Conservation (phyloP, 2,113 vertebrate species). For the Neomonachus schauinslandi region DNA sequence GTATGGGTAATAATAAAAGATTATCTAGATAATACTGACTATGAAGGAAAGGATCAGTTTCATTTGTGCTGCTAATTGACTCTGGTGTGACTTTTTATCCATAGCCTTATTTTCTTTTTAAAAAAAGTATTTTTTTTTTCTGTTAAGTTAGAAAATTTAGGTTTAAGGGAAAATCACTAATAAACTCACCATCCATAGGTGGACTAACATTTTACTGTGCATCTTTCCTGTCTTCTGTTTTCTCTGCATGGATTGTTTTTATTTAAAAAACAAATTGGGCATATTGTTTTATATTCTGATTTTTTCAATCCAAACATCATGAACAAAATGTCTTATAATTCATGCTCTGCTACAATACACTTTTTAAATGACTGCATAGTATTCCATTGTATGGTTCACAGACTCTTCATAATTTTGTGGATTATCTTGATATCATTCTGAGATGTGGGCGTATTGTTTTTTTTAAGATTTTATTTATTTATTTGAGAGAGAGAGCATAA, state of each 20-base stretch:
- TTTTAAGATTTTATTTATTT: no score
- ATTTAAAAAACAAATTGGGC: neutral
- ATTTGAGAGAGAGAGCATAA: neutral
- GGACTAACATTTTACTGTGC: neutral
- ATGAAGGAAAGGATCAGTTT: conserved; percentile 2
- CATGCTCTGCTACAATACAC: neutral
- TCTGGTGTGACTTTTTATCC: neutral
- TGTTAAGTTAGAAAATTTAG: conserved; percentile 43
- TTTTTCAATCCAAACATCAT: neutral
- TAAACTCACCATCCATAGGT: neutral
- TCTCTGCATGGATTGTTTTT: neutral
- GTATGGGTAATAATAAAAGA: neutral
- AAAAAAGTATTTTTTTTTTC: neutral
- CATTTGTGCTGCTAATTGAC: neutral
- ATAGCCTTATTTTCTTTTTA: neutral
- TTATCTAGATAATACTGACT: neutral
- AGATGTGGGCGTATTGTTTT: neutral
- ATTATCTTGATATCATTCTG: neutral
- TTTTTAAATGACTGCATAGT: neutral
- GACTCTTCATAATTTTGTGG: neutral
- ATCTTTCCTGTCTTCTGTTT: neutral
- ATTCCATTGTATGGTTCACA: neutral
- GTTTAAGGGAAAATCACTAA: conserved; percentile 10
- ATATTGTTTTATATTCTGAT: neutral
- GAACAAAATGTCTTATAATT: neutral